phyloP scores from a whole-genome alignment of 2,888 invertebrate species.

The Tinea trinotella region DNA sequence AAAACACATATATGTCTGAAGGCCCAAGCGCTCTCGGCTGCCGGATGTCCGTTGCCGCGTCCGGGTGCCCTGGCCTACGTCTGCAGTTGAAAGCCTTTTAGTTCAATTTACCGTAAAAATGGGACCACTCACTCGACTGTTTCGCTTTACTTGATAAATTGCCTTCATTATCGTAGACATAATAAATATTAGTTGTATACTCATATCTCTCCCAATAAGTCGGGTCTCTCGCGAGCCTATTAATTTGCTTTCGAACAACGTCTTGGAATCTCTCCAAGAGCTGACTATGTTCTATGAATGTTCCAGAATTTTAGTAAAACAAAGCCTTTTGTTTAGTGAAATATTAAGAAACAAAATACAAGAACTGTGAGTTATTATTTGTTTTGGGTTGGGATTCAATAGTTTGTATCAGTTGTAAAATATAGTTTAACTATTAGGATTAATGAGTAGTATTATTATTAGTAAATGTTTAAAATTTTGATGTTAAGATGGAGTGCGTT shows the following conservation, averaged over 20 bases:
- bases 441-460: too few relatives aligned
- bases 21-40: neutral
- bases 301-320: neutral
- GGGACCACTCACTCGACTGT: slow-evolving; percentile 43
- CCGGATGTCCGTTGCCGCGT: slow-evolving; percentile 23
- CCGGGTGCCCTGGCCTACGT: slow-evolving; percentile 49
- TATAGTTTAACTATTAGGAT: too few relatives aligned
- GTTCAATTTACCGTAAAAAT: slow-evolving; percentile 65
- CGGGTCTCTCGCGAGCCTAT: neutral
- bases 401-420: too few relatives aligned
- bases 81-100: slow-evolving; percentile 62
- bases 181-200: slow-evolving; percentile 12
- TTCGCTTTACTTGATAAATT: slow-evolving; percentile 48
- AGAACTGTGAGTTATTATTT: too few relatives aligned
- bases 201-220: neutral
- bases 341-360: neutral
- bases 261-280: slow-evolving; percentile 16
- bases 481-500: too few relatives aligned
- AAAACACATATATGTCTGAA: neutral
- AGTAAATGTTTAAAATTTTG: too few relatives aligned
- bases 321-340: slow-evolving; percentile 10
- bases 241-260: slow-evolving; percentile 13
- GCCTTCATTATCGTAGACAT: slow-evolving; percentile 28
- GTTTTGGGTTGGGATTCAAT: too few relatives aligned
- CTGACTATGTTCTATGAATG: slow-evolving; percentile 1